phyloP scores from a whole-genome alignment of 2,797 vertebrate species.

The Psittacula derbiana region DNA sequence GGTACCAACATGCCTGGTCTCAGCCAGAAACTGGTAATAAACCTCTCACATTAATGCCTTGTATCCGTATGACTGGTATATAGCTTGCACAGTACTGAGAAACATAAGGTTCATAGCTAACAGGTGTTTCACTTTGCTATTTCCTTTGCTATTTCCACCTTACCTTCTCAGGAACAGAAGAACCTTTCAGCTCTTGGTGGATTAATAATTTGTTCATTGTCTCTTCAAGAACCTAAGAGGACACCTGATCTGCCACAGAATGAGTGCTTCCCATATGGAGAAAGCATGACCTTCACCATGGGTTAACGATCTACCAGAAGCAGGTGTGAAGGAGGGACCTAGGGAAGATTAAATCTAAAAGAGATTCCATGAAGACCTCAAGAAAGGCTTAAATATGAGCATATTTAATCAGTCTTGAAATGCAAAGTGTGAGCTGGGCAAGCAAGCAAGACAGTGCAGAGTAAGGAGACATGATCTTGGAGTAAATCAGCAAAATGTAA shows the following conservation, averaged over 20 bases:
- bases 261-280: rapidly evolving
- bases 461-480: neutral
- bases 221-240: rapidly evolving
- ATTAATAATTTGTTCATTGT: neutral
- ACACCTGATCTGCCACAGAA: neutral
- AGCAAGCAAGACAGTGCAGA: neutral
- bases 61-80: neutral
- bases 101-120: neutral
- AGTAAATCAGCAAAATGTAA: neutral
- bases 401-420: neutral
- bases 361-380: neutral
- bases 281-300: neutral
- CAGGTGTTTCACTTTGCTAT: neutral
- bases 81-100: neutral
- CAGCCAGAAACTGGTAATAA: neutral
- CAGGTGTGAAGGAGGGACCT: neutral
- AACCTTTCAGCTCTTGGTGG: neutral
- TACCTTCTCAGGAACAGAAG: neutral
- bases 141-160: neutral
- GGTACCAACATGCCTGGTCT: neutral
- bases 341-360: neutral
- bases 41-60: neutral
- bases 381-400: neutral
- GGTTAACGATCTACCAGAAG: neutral
- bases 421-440: neutral